Base-by-base conservation (phyloP, 1,140 invertebrate species). In the Cephus cinctus region DNA sequence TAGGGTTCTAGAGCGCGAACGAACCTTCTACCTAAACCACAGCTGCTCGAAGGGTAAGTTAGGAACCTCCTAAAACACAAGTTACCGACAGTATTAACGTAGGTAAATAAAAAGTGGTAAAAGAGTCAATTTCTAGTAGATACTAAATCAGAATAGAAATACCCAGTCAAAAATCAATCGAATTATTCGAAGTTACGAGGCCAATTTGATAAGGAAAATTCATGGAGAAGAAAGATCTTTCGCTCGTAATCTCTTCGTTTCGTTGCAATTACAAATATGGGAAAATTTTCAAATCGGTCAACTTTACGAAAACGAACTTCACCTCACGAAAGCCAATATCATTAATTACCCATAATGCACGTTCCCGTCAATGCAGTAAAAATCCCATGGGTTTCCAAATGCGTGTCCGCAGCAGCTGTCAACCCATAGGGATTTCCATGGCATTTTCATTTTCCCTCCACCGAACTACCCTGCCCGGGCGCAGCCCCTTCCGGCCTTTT, bases 41-140 rank as follows among this genome's bases (percentile, higher is more conserved):
- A 56, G 55, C 47, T 61, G 53, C 63, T 59, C 50, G 38, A 54
- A 50, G 43, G 67, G 63, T 54, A 69, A 70, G 57, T 62, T n/a
- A 65, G 66, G 40, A 12, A 50, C 45, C 66, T 61, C 67, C 67
- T 69, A 70, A 69, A 59, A 52, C 19, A 48, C 52, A 23, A 59
- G 50, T 69, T 69, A 69, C 56, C 65, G 56, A 64, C 66, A 18
- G 57, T 15, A 14, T 43, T n/a, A 16, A 23, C 12, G 32, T 15
- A n/a, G 32, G 15, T n/a, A 35, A 35, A 35, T 35, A 35, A 35
- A 35, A n/a, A 15, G 15, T 15, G 11, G 11, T n/a, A 27, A 52
- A 32, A 44, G 39, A 53, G 25, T 41, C 45, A 39, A 12, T 18
- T 19, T 22, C 22, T 47, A 46, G 25, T 38, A 45, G 47, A 41